Evolutionary conservation across 2,113 vertebrate genomes (phyloP).

Genomic region (Terrapene triunguis): DNA sequence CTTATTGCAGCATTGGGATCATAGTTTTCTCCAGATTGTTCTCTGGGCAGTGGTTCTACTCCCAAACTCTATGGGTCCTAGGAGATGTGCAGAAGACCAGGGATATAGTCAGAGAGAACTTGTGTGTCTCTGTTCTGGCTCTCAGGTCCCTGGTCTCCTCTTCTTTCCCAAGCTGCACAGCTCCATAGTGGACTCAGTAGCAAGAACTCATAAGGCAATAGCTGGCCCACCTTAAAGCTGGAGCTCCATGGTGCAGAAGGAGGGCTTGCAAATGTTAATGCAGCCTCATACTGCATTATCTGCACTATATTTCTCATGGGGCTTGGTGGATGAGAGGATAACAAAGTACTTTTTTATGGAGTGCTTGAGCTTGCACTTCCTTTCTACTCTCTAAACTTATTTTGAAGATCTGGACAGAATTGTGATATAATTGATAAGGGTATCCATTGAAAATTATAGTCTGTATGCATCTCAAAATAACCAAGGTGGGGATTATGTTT

Average conservation of each 20-base stretch:
- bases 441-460: not conserved
- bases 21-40: not conserved
- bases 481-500: not conserved
- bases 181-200: not conserved
- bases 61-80: not conserved
- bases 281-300: not conserved
- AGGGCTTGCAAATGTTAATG: not conserved
- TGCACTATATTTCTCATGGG: not conserved
- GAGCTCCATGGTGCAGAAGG: not conserved
- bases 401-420: not conserved
- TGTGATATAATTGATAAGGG: not conserved
- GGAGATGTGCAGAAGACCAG: not conserved
- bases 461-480: slow-evolving; percentile 4
- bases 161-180: accelerated
- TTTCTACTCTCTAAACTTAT: not conserved
- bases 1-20: not conserved
- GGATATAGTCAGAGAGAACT: not conserved
- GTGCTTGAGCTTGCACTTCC: not conserved
- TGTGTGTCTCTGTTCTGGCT: not conserved
- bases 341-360: not conserved
- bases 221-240: not conserved
- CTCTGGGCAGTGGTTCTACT: not conserved
- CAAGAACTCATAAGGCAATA: accelerated
- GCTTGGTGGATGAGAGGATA: not conserved
- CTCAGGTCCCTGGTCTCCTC: accelerated